Percentiles rank a stretch among this genome's conserved stretches.
These are phyloP conservation scores for Cantharis rustica DNA, from an alignment of 2,888 invertebrate species.

Conservation along the genomic window DNA sequence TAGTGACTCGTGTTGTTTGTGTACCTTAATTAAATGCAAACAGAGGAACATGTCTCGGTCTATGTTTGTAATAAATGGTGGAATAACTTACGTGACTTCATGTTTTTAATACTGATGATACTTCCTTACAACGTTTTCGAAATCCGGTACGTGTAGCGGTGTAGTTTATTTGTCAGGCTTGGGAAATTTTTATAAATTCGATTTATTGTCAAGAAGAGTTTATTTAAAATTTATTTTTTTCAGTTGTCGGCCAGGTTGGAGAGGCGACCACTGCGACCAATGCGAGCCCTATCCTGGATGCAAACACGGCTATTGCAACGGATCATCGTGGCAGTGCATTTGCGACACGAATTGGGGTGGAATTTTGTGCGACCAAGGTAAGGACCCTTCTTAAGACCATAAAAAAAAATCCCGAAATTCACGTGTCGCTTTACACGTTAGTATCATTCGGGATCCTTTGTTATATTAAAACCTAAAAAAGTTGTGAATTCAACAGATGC, in stretches of 20 bases:
- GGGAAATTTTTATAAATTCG: not conserved
- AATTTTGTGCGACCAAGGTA: constrained; percentile 94
- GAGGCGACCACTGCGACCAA: constrained; percentile 88
- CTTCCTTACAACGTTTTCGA: constrained; percentile 35
- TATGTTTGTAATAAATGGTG: constrained; percentile 30
- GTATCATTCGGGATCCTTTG: constrained; percentile 7
- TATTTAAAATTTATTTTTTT: constrained; percentile 28
- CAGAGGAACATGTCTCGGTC: constrained; percentile 25
- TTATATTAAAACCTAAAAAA: constrained; percentile 27
- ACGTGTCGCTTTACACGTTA: not conserved
- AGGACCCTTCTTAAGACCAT: constrained; percentile 20
- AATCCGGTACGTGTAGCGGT: constrained; percentile 33
- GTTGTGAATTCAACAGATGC: constrained; percentile 34
- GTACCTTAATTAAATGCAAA: constrained; percentile 29
- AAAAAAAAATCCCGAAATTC: not conserved
- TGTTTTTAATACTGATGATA: constrained; percentile 38
- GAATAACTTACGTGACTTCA: constrained; percentile 40
- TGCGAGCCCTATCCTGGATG: constrained; percentile 96
- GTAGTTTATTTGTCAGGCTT: constrained; percentile 22
- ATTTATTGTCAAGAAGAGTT: not conserved
- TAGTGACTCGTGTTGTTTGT: constrained; percentile 23
- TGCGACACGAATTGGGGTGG: constrained; percentile 99
- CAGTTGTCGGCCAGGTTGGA: constrained; percentile 93
- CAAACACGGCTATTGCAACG: constrained; percentile 93
- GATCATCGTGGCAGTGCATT: constrained; percentile 93